Evolutionary conservation across 2,888 invertebrate genomes (phyloP).

Genomic region (Oscheius myriophilus): DNA sequence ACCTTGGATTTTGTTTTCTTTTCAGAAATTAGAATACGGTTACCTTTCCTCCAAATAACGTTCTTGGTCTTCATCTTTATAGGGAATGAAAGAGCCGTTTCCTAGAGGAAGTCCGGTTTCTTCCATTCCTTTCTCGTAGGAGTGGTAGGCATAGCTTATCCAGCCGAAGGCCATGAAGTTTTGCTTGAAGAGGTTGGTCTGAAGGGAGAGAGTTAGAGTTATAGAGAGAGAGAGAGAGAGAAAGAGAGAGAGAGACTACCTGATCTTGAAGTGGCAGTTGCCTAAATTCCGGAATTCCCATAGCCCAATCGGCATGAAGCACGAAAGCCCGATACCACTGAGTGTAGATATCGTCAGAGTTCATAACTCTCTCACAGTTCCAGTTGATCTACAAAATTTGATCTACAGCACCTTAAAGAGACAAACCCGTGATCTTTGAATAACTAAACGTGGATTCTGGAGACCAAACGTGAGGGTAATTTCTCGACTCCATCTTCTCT

Average conservation of each 20-base stretch:
- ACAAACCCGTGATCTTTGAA: constrained; percentile 44
- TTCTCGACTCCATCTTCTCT: constrained; percentile 54
- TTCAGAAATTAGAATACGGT: constrained; percentile 11
- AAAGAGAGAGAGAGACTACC: constrained; percentile 26
- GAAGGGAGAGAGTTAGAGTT: constrained; percentile 8
- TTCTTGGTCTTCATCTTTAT: constrained; percentile 48
- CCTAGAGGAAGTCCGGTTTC: constrained; percentile 52
- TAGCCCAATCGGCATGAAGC: constrained; percentile 60
- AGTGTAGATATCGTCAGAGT: constrained; percentile 51
- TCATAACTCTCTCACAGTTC: constrained; percentile 56
- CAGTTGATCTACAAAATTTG: constrained; percentile 46
- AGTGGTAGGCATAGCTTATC: constrained; percentile 58
- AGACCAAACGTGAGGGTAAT: constrained; percentile 50
- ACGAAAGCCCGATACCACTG: constrained; percentile 61
- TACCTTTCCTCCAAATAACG: constrained; percentile 42
- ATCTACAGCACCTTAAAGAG: background rate
- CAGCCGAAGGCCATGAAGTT: constrained; percentile 64
- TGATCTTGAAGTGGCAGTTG: constrained; percentile 47
- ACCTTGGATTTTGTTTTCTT: constrained; percentile 35
- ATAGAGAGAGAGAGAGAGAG: background rate
- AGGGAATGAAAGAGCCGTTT: constrained; percentile 58
- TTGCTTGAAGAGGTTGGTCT: constrained; percentile 60
- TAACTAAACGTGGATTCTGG: constrained; percentile 53
- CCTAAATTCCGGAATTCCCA: constrained; percentile 58
- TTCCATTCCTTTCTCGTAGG: constrained; percentile 39